Conservation (phyloP, 2,113 vertebrate genomes). For the Gadus chalcogrammus region DNA sequence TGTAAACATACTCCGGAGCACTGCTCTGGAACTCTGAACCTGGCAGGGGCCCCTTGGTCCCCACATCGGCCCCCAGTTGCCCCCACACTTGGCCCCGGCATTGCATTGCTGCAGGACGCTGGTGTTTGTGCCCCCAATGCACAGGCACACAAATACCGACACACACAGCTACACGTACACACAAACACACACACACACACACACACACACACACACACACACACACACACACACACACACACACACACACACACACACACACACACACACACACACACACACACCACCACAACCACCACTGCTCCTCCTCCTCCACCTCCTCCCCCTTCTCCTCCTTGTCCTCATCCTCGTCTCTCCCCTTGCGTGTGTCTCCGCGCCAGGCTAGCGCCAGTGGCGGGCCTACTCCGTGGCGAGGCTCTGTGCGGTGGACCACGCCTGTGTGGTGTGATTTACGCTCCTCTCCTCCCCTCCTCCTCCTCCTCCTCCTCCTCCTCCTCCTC, state of each 20-base stretch:
- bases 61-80: slow-evolving; percentile 36
- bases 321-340: slow-evolving; percentile 4
- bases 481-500: slow-evolving; percentile 37
- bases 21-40: slow-evolving; percentile 52
- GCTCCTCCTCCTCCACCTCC: background rate
- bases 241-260: slow-evolving; percentile 38
- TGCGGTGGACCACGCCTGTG: slow-evolving; percentile 58
- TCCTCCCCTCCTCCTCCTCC: slow-evolving; percentile 40
- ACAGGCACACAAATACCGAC: slow-evolving; percentile 30
- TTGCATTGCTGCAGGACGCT: too few relatives aligned
- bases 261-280: slow-evolving; percentile 39
- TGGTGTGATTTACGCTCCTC: slow-evolving; percentile 63
- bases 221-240: slow-evolving; percentile 6
- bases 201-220: slow-evolving; percentile 16
- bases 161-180: slow-evolving; percentile 20
- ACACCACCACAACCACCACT: too few relatives aligned
- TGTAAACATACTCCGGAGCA: slow-evolving; percentile 57
- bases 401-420: slow-evolving; percentile 1
- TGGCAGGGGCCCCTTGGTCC: slow-evolving; percentile 31
- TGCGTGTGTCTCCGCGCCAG: slow-evolving; percentile 42
- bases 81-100: slow-evolving; percentile 29
- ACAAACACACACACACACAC: slow-evolving; percentile 18
- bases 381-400: slow-evolving; percentile 44
- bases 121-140: background rate
- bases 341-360: background rate